These are phyloP conservation scores for Pelobates cultripes DNA, from an alignment of 2,797 vertebrate genomes.

Conservation along the genomic window DNA sequence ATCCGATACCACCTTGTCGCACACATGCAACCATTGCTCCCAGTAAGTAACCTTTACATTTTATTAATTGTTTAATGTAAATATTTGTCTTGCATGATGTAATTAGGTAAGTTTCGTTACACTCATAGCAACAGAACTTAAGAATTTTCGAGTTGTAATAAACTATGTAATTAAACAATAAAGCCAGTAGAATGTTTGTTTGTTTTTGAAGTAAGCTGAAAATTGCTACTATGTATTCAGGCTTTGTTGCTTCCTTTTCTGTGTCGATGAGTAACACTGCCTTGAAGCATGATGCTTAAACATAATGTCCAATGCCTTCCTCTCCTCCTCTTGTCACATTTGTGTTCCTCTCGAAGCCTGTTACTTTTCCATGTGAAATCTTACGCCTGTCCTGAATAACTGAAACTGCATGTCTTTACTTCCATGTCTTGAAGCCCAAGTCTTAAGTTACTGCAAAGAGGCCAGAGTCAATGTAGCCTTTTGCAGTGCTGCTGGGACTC, in stretches of 20 bases:
- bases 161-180: background rate
- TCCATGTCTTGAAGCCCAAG: background rate
- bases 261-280: slow-evolving; percentile 17
- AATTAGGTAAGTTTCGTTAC: background rate
- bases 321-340: slow-evolving; percentile 52
- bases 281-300: slow-evolving; percentile 32
- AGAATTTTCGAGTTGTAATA: background rate
- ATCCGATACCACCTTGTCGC: slow-evolving; percentile 95
- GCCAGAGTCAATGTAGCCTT: too few species aligned
- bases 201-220: too few species aligned
- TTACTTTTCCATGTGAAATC: background rate
- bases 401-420: slow-evolving; percentile 9
- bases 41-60: slow-evolving; percentile 80
- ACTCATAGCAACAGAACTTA: background rate
- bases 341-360: background rate
- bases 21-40: slow-evolving; percentile 95
- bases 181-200: background rate
- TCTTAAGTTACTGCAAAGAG: too few species aligned
- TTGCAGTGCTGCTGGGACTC: background rate
- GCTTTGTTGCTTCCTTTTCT: background rate
- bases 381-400: background rate
- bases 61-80: slow-evolving; percentile 10
- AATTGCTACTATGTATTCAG: background rate
- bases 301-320: slow-evolving; percentile 49
- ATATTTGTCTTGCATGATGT: background rate